Evolutionary conservation across 2,888 invertebrate species (phyloP).

Genomic region (Dryadula phaetusa): DNA sequence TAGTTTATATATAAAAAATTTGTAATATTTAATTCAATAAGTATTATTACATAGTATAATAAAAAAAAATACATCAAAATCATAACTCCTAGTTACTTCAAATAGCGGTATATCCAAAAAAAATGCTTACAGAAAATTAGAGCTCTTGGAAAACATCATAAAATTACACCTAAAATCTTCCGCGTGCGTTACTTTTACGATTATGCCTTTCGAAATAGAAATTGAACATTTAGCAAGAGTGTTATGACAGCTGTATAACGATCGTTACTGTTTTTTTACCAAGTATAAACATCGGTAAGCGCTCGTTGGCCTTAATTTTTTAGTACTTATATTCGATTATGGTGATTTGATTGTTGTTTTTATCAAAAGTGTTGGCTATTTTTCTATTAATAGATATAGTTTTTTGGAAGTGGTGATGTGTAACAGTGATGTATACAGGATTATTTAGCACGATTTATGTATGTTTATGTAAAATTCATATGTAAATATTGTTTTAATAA

Average conservation of each 20-base stretch:
- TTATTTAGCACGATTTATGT: too few relatives aligned
- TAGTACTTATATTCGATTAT: slow-evolving; percentile 2
- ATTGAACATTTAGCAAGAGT: slow-evolving; percentile 42
- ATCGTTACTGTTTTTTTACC: slow-evolving; percentile 50
- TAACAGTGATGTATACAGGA: too few relatives aligned
- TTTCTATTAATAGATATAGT: neutral
- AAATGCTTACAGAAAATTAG: neutral
- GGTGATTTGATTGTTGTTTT: neutral
- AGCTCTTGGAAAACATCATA: slow-evolving; percentile 17
- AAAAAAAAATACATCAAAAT: neutral
- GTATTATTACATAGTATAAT: too few relatives aligned
- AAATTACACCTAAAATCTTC: slow-evolving; percentile 31
- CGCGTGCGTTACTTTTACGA: slow-evolving; percentile 28
- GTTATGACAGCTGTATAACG: slow-evolving; percentile 51
- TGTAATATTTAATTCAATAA: too few relatives aligned
- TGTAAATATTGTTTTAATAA: too few relatives aligned
- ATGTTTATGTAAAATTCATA: too few relatives aligned
- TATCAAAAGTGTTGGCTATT: too few relatives aligned
- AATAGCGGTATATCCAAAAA: neutral
- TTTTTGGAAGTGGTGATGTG: too few relatives aligned
- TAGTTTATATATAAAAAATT: too few relatives aligned
- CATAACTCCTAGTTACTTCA: neutral
- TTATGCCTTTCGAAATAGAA: slow-evolving; percentile 44
- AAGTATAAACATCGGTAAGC: slow-evolving; percentile 49
- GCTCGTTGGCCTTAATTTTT: slow-evolving; percentile 21